Evolutionary conservation across 2,797 vertebrate genomes (phyloP), one percentile per base, ranked within the genome.

Genomic region (Garrulus glandarius): DNA sequence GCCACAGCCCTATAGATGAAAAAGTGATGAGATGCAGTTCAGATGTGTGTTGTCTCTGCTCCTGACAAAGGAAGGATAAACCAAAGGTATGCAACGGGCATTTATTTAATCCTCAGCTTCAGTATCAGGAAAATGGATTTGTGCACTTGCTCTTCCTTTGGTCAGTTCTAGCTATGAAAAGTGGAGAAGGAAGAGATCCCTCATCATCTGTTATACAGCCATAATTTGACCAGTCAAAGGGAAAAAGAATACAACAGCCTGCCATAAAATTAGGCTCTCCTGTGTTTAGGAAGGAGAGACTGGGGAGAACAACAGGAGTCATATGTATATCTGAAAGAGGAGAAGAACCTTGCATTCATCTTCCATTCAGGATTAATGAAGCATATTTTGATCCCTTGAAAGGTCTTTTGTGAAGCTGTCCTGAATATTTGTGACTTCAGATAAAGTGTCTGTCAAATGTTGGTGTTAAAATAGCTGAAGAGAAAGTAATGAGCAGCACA

Each of bases 331-430:
- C 21, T 96, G 46, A 64, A 96, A 87, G 85, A 65, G 46, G 43
- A 91, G 68, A 74, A 88, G 11, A 34, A 79, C 7, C 34, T 89
- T 80, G 49, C 85, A 78, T 87, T 94, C 50, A 14, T 93, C 46
- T 93, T 87, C 55, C 13, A 69, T 94, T 96, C 47, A 65, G 37
- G 55, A 93, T 29, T 78, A 93, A 77, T 90, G 87, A 95, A 93
- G 50, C n/a, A 41, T 37, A 74, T 90, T 96, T 95, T 94, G 47
- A 86, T 91, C 80, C 27, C 26, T 88, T 53, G 57, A 93, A 69
- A 85, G 17, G 6, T 68, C 36, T 71, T 95, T 94, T 84, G 30
- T 67, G 65, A 86, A 46, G 53, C 24, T 85, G 13, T 79, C 68
- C 80, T 82, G 36, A 27, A 80, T 89, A 82, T 87, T 29, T 65